Evolutionary conservation across 2,888 invertebrate species (phyloP), one percentile per base, ranked within the genome.

Genomic region (Norana najaformis): DNA sequence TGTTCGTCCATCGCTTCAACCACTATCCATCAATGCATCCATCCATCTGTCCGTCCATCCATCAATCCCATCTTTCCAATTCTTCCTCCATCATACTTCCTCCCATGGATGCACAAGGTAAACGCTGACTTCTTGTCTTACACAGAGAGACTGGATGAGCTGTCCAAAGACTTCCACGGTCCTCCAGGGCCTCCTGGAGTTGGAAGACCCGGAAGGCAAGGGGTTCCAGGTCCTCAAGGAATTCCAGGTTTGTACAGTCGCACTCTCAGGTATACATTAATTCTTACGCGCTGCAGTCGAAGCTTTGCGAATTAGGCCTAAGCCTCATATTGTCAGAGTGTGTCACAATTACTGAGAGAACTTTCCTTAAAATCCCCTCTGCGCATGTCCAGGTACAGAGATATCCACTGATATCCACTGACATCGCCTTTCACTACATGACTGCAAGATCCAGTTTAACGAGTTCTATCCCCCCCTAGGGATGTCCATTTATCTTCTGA

Each of bases 81-180:
- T 30, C 69, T 69, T n/a, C 69, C 69, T n/a, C n/a, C n/a, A n/a
- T n/a, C n/a, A n/a, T n/a, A n/a, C 4, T 69, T n/a, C 47, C 5
- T 69, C n/a, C 8, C n/a, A n/a, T 69, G 30, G 69, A 69, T 69
- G n/a, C 11, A 69, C 30, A 11, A n/a, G n/a, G 30, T 0, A n/a
- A 69, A 69, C 16, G 30, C 13, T 69, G n/a, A 8, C 53, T 35
- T 23, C 16, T 3, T 69, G 69, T 69, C 30, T 69, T 69, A n/a
- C 34, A 47, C 95, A 97, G 97, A 97, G 93, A 97, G 97, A 93
- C 95, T 98, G 93, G 96, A 96, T 93, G 97, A 97, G 93, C 95
- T 97, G 93, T 95, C 96, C 88, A 95, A 96, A 89, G 95, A 96
- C 39, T 92, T 96, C 96, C 93, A 95, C 90, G 96, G 96, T 89